Percentiles rank a stretch among this genome's conserved stretches.
Conservation (phyloP, 1,140 invertebrate genomes). For the Oedothorax gibbosus region DNA sequence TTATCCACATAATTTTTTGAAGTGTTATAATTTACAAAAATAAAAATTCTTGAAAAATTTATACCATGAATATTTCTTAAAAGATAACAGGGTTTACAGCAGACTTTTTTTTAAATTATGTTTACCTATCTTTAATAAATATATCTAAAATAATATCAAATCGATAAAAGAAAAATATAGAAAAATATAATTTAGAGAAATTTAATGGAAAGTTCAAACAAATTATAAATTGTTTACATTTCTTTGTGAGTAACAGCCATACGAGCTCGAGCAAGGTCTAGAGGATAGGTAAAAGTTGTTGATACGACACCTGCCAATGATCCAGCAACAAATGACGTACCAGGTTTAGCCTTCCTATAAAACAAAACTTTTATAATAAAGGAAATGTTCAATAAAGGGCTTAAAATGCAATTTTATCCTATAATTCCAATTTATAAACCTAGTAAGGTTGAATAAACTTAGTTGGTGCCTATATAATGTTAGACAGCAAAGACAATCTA, state of each 20-base stretch:
- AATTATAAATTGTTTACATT: constrained; percentile 70
- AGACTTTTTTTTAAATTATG: no score
- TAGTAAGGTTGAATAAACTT: no score
- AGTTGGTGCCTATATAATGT: no score
- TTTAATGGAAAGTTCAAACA: neutral
- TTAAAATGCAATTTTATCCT: no score
- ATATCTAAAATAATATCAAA: neutral
- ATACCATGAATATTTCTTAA: no score
- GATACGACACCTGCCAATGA: constrained; percentile 94
- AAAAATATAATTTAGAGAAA: neutral
- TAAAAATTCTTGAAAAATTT: no score
- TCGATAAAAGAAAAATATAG: neutral
- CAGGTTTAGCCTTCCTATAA: constrained; percentile 64
- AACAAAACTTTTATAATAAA: constrained; percentile 12
- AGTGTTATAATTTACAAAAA: no score
- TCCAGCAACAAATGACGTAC: constrained; percentile 83
- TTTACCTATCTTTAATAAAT: neutral
- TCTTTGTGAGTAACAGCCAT: constrained; percentile 94
- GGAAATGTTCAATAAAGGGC: no score
- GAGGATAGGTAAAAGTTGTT: constrained; percentile 92
- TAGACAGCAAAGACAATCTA: no score
- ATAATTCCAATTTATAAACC: no score
- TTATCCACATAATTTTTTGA: no score
- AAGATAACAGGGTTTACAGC: no score
- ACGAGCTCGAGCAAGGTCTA: constrained; percentile 95